Evolutionary conservation across 2,888 invertebrate species (phyloP).

Genomic region (Orthonevra nobilis): DNA sequence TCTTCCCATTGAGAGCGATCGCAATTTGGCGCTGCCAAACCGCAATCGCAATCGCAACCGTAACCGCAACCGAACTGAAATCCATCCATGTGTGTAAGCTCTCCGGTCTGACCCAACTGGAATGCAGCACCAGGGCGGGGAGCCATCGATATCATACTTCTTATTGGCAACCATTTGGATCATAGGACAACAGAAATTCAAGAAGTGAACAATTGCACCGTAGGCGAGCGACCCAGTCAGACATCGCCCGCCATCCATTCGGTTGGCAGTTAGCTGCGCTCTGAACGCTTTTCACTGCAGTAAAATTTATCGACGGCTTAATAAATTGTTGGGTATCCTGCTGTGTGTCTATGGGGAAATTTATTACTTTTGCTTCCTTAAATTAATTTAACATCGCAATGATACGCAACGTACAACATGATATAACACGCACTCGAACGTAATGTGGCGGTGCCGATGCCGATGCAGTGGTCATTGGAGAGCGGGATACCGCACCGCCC

Average conservation of each 20-base stretch:
- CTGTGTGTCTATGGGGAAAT: conserved; percentile 73
- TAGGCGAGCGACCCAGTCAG: conserved; percentile 56
- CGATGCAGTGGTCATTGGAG: conserved; percentile 60
- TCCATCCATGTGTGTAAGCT: conserved; percentile 23
- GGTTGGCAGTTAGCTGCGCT: conserved; percentile 5
- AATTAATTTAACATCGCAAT: conserved; percentile 70
- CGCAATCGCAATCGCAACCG: too few relatives aligned
- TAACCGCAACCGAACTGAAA: conserved; percentile 51
- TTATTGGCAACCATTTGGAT: conserved; percentile 43
- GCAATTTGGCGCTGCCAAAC: conserved; percentile 32
- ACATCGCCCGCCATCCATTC: not conserved
- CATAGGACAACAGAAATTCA: conserved; percentile 68
- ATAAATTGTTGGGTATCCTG: conserved; percentile 73
- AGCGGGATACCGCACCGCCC: too few relatives aligned
- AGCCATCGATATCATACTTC: not conserved
- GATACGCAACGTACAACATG: conserved; percentile 69
- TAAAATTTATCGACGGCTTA: conserved; percentile 73
- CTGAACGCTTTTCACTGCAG: conserved; percentile 60
- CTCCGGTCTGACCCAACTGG: conserved; percentile 33
- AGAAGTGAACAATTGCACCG: conserved; percentile 70
- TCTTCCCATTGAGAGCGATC: conserved; percentile 18
- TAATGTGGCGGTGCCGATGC: conserved; percentile 63
- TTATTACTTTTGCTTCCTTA: conserved; percentile 71
- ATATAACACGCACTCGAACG: conserved; percentile 68
- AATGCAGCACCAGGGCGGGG: conserved; percentile 27